A percentile compares a stretch with the other conserved stretches of the same genome.
Conservation (phyloP, 2,113 vertebrate genomes). For the Sphaerodactylus townsendi region DNA sequence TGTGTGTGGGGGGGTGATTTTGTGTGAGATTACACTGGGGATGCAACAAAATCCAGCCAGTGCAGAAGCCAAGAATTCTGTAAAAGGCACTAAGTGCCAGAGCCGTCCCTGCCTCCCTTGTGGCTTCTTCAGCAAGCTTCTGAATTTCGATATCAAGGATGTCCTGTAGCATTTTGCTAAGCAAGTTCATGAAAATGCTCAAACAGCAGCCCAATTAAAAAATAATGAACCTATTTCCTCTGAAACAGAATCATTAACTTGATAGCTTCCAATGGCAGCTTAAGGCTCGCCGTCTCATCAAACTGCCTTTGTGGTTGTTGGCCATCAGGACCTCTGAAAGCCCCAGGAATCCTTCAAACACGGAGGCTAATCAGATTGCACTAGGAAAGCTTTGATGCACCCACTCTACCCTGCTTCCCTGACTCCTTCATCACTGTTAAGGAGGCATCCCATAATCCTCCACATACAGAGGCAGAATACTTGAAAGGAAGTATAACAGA, state of each 20-base stretch:
- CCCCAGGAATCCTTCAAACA: constrained; percentile 24
- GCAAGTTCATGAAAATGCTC: constrained; percentile 30
- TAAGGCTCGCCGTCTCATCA: constrained; percentile 35
- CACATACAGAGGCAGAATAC: not conserved
- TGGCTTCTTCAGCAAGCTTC: constrained; percentile 22
- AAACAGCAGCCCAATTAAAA: constrained; percentile 67
- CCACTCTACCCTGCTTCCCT: not conserved
- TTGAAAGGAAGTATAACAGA: constrained; percentile 21
- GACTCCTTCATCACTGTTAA: constrained; percentile 13
- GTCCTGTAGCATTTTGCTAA: constrained; percentile 53
- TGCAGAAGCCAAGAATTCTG: not conserved
- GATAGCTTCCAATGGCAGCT: constrained; percentile 45
- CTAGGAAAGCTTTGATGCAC: constrained; percentile 29
- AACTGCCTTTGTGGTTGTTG: constrained; percentile 55
- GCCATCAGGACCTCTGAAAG: constrained; percentile 50
- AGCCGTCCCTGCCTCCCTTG: not conserved
- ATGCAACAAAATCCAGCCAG: not conserved
- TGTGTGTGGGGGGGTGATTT: not conserved
- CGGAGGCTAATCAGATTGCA: constrained; percentile 40
- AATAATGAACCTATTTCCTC: constrained; percentile 59
- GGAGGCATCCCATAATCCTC: not conserved
- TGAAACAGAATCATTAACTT: constrained; percentile 59
- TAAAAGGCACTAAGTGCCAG: constrained; percentile 24
- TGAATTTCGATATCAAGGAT: constrained; percentile 37
- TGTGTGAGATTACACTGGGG: not conserved